Conservation (phyloP, 1,140 invertebrate genomes). For the Cotesia glomerata region DNA sequence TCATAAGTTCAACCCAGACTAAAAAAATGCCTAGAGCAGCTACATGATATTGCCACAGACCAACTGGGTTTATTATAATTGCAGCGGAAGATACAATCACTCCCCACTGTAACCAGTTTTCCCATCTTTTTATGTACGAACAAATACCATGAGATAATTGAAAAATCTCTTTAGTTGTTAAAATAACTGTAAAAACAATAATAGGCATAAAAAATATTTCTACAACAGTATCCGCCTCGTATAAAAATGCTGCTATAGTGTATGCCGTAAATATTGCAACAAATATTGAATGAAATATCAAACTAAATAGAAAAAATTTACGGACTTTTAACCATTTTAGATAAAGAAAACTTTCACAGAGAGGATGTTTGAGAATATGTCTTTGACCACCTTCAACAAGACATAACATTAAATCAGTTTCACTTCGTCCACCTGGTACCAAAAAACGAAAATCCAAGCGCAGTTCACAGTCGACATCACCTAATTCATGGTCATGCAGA, state of each 20-base stretch:
- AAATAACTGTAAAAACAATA: constrained; percentile 65
- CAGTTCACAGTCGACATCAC: constrained; percentile 82
- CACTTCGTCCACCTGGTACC: constrained; percentile 70
- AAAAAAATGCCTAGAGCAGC: constrained; percentile 79
- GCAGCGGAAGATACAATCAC: constrained; percentile 75
- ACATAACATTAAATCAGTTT: constrained; percentile 76
- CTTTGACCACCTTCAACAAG: constrained; percentile 78
- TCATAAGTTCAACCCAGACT: constrained; percentile 81
- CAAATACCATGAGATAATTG: constrained; percentile 72
- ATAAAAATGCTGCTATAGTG: constrained; percentile 65
- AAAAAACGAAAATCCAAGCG: constrained; percentile 77
- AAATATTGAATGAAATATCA: constrained; percentile 79
- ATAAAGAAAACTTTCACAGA: constrained; percentile 81
- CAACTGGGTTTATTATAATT: constrained; percentile 45
- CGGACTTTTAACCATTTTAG: constrained; percentile 83
- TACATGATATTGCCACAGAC: constrained; percentile 78
- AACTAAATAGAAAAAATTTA: constrained; percentile 81
- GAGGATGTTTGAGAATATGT: constrained; percentile 78
- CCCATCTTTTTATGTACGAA: constrained; percentile 78
- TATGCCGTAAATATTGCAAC: constrained; percentile 76
- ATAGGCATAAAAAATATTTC: constrained; percentile 65
- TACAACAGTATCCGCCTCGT: constrained; percentile 64
- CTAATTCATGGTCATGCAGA: constrained; percentile 80
- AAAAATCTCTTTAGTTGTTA: constrained; percentile 77
- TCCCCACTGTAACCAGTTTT: constrained; percentile 83